Percentiles rank a stretch among this genome's conserved stretches.
These are phyloP conservation scores for Steinernema hermaphroditum DNA, from an alignment of 2,888 invertebrate genomes.

Conservation along the genomic window DNA sequence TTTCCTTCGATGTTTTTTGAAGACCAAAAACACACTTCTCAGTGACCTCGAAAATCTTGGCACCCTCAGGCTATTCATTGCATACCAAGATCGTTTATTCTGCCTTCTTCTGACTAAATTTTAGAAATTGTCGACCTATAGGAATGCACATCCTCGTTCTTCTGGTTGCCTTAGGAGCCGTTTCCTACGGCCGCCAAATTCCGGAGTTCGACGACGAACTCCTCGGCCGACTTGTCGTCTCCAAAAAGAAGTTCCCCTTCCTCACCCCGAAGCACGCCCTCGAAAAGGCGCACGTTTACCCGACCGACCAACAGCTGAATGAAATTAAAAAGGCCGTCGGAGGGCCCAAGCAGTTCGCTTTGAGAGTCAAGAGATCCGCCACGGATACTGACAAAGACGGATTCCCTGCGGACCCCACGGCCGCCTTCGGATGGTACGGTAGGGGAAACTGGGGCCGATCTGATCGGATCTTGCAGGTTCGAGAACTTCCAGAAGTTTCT, in stretches of 20 bases:
- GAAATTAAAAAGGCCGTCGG: conserved; percentile 28
- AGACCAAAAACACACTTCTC: too few relatives aligned
- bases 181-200: not conserved
- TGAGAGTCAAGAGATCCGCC: conserved; percentile 15
- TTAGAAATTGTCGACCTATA: too few relatives aligned
- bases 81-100: too few relatives aligned
- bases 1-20: too few relatives aligned
- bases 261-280: conserved; percentile 21
- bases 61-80: too few relatives aligned
- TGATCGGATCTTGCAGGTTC: conserved; percentile 9
- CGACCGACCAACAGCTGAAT: conserved; percentile 32
- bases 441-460: not conserved
- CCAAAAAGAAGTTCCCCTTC: conserved; percentile 32
- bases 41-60: too few relatives aligned
- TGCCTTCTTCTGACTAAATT: too few relatives aligned
- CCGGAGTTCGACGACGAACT: conserved; percentile 34
- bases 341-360: conserved; percentile 11
- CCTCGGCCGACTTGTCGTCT: conserved; percentile 30
- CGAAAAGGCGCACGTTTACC: conserved; percentile 31
- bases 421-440: conserved; percentile 23
- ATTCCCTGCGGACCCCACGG: conserved; percentile 30
- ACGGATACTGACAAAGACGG: conserved; percentile 17
- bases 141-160: too few relatives aligned
- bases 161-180: not conserved
- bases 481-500: conserved; percentile 30